A percentile compares a stretch with the other conserved stretches of the same genome.
phyloP scores from a whole-genome alignment of 2,113 vertebrate genomes.

The Sorex araneus region DNA sequence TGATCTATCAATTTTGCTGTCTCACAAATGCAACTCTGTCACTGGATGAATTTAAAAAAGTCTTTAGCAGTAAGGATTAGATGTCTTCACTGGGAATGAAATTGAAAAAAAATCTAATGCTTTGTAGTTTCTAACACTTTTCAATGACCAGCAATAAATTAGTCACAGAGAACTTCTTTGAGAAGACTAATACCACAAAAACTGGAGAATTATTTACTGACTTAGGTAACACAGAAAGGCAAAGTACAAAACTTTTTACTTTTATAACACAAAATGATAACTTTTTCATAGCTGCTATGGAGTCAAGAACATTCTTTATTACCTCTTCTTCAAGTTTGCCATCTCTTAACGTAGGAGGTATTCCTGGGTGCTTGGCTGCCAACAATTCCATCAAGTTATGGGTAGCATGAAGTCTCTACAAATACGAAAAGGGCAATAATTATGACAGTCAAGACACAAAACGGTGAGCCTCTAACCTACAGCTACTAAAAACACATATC shows the following conservation, averaged over 20 bases:
- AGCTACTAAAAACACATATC: neutral
- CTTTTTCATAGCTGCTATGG: slow-evolving; percentile 27
- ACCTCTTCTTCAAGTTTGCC: slow-evolving; percentile 97
- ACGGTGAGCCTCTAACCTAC: too few species aligned
- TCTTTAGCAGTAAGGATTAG: neutral
- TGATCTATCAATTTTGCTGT: neutral
- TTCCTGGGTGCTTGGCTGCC: slow-evolving; percentile 94
- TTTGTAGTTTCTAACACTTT: neutral
- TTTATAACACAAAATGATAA: slow-evolving; percentile 23
- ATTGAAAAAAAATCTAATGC: neutral
- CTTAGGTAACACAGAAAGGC: neutral
- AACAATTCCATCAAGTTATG: slow-evolving; percentile 98
- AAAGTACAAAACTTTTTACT: neutral
- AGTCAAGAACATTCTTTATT: slow-evolving; percentile 42
- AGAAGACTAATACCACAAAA: neutral
- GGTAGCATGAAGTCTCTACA: slow-evolving; percentile 97
- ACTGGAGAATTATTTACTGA: neutral
- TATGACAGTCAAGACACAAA: neutral
- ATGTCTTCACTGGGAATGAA: neutral
- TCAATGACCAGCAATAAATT: neutral
- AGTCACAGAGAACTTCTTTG: neutral
- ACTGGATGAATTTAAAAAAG: neutral
- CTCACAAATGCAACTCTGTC: neutral
- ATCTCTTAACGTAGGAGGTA: slow-evolving; percentile 96
- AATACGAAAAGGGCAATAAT: slow-evolving; percentile 65